Base-by-base conservation (phyloP, 2,797 vertebrate genomes). In the Esox masquinongy region DNA sequence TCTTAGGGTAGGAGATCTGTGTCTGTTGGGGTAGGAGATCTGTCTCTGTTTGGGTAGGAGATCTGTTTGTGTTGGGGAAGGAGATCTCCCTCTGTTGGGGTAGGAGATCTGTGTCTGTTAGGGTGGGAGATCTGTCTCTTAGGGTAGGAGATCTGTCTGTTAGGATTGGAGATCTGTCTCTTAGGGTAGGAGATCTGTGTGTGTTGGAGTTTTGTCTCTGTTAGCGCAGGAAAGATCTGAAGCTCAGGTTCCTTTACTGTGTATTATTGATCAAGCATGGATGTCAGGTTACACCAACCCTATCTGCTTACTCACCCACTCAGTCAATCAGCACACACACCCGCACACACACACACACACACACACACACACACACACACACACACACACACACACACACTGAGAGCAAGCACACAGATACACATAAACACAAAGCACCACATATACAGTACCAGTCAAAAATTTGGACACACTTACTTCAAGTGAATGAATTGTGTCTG, bases 261-360 rank as follows among this genome's bases (percentile, higher is more conserved):
- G 74, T 71, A 74, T 82, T 78, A 82, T 84, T 80, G 78, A 78
- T 78, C 72, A 78, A 76, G 67, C 36, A 66, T 22, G 74, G 26
- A 74, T 73, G 76, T 80, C 71, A 22, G 68, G 72, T 80, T 75
- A 69, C 80, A 15, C 43, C 68, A 63, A 36, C 72, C 69, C 76
- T 71, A 72, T 80, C 74, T 78, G 43, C 12, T 80, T 78, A 81
- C 80, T 70, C 67, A 77, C 79, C 77, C 31, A 69, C 53, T 72
- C 77, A 72, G 34, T 12, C n/a, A n/a, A 29, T 11, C 4, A 50
- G 15, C 47, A 59, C 26, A n/a, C 70, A 59, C 50, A 29, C 49
- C 59, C 71, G 69, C 51, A 74, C 72, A 72, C 59, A 51, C 22
- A 15, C 47, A 71, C 22, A 2, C 22, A 36, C 16, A 36, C 67